Evolutionary conservation across 2,888 invertebrate genomes (phyloP), one percentile per base, ranked within the genome.

Genomic region (Raillietiella orientalis): DNA sequence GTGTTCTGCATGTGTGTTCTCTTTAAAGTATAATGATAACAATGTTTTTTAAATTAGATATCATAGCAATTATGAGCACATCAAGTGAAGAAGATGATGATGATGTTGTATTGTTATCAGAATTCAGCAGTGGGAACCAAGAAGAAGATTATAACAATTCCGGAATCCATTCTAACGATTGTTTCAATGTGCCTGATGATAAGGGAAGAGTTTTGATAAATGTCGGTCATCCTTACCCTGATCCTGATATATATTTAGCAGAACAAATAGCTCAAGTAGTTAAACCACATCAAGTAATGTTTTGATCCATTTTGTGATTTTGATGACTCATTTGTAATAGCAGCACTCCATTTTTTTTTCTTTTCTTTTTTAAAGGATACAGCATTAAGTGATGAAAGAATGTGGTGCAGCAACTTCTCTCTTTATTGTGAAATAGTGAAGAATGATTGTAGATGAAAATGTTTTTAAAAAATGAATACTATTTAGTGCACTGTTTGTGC

Each of bases 121-220:
- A 35, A 16, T 74, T 72, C 42, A 66, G 67, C 4, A 70, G 64
- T 38, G 63, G 66, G 33, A 66, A 61, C 14, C 66, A 67, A 23
- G 66, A 67, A 32, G 75, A 75, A 34, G 87, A 87, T 50, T 66
- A 72, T 2, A 61, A 67, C 33, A 84, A 82, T 45, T 79, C 77
- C 34, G 84, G 75, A 22, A 62, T 75, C 49, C 87, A 87, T 43
- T 77, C 79, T 4, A 82, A 84, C 41, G 90, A 90, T 46, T 52
- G 65, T 4, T 70, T 75, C 41, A 90, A 90, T 47, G 53, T 67
- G 34, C 74, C 75, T 1, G 84, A 90, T 46, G 72, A 72, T 33
- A 62, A 72, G 41, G 90, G 90, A 1, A 56, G 79, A 13, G 84
- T 90, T 9, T 53, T 79, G 32, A 70, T 90, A 26, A 90, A 90